These are phyloP conservation scores for Osedax fenrisi DNA, from an alignment of 2,888 invertebrate species.

Conservation along the genomic window DNA sequence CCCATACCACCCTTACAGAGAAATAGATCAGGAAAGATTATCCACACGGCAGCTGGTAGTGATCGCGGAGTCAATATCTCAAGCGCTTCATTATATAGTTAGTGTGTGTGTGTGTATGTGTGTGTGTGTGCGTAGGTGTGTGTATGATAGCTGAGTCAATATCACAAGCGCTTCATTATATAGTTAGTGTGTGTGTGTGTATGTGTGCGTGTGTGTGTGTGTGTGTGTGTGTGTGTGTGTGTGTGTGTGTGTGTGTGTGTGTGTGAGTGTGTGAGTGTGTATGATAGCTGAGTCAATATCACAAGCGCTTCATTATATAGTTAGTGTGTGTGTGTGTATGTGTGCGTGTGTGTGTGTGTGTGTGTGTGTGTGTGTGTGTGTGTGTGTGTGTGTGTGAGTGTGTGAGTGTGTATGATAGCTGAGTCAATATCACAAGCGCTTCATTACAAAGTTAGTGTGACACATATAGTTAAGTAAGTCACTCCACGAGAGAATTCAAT, in stretches of 20 bases:
- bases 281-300: slow-evolving; percentile 32
- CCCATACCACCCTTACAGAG: too few relatives aligned
- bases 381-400: background rate
- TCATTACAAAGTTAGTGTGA: slow-evolving; percentile 31
- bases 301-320: slow-evolving; percentile 33
- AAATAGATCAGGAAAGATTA: background rate
- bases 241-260: background rate
- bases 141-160: slow-evolving; percentile 30
- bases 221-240: slow-evolving; percentile 18
- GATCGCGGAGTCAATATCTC: slow-evolving; percentile 33
- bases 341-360: slow-evolving; percentile 14
- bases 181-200: slow-evolving; percentile 28
- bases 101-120: background rate
- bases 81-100: slow-evolving; percentile 34
- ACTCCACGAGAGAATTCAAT: background rate
- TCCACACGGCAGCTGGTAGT: slow-evolving; percentile 26
- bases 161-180: slow-evolving; percentile 33
- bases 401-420: slow-evolving; percentile 9
- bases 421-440: slow-evolving; percentile 35
- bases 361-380: background rate
- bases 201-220: slow-evolving; percentile 5
- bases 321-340: slow-evolving; percentile 13
- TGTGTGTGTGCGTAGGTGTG: slow-evolving; percentile 28
- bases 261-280: background rate
- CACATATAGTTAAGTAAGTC: background rate